Evolutionary conservation across 2,113 vertebrate species (phyloP).

Genomic region (Salvelinus namaycush): DNA sequence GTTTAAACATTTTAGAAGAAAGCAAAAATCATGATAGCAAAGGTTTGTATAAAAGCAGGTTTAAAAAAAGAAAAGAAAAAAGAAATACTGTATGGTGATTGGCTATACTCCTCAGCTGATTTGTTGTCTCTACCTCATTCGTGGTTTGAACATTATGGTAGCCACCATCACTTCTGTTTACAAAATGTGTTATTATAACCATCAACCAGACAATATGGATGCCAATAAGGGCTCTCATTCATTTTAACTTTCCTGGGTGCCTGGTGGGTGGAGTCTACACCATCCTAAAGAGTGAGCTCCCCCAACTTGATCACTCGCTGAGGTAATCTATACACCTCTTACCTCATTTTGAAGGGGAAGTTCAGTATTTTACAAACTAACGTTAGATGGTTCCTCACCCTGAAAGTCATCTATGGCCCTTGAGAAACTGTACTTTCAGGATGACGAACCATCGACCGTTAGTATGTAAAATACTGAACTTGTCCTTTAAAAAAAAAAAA

Average conservation of each 20-base stretch:
- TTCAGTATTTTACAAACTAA: too few species aligned
- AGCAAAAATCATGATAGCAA: neutral
- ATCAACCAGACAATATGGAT: slow-evolving; percentile 24
- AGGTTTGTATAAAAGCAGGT: slow-evolving; percentile 26
- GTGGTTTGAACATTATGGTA: neutral
- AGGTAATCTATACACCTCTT: slow-evolving; percentile 47
- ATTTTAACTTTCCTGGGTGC: too few species aligned
- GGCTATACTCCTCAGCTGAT: neutral
- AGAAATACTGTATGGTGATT: neutral
- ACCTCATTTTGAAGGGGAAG: slow-evolving; percentile 49
- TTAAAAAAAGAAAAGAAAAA: neutral
- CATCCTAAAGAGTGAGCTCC: too few species aligned
- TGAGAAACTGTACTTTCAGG: too few species aligned
- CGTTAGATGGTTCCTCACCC: too few species aligned
- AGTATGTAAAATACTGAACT: too few species aligned
- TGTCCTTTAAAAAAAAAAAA: too few species aligned
- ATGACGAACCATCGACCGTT: too few species aligned
- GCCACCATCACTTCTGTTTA: neutral
- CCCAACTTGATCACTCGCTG: too few species aligned
- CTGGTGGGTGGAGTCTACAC: too few species aligned
- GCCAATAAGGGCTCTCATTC: slow-evolving; percentile 26
- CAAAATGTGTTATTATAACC: neutral
- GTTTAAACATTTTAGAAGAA: slow-evolving; percentile 9
- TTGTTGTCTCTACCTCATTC: neutral
- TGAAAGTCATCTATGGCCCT: too few species aligned